phyloP scores from a whole-genome alignment of 2,797 vertebrate genomes.

The Pangasius macronema region DNA sequence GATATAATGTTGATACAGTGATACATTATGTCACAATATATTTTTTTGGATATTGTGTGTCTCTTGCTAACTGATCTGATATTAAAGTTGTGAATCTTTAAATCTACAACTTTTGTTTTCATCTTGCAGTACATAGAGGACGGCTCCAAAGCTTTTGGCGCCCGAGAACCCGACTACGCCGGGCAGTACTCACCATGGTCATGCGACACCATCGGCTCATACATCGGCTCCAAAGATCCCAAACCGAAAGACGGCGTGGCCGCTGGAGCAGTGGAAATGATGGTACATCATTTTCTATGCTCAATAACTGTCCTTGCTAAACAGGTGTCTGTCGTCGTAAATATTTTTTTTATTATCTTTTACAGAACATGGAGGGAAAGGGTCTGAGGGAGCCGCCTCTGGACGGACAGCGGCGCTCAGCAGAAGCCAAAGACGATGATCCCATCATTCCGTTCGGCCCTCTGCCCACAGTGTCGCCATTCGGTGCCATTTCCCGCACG shows the following conservation, averaged over 20 bases:
- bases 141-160: constrained; percentile 84
- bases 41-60: background rate
- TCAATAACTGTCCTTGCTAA: background rate
- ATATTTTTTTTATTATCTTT: background rate
- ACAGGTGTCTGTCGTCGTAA: background rate
- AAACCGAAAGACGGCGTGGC: constrained; percentile 94
- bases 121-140: constrained; percentile 88
- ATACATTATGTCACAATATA: background rate
- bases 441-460: constrained; percentile 98
- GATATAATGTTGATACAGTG: no score
- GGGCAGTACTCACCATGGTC: constrained; percentile 99
- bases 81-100: background rate
- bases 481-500: constrained; percentile 96
- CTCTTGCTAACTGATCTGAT: background rate
- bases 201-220: constrained; percentile 97
- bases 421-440: constrained; percentile 92
- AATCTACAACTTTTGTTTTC: background rate
- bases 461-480: constrained; percentile 93
- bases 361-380: constrained; percentile 90
- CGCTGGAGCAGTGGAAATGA: constrained; percentile 87
- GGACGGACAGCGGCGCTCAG: constrained; percentile 86
- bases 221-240: constrained; percentile 96
- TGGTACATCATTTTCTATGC: constrained; percentile 72
- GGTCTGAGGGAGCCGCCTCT: constrained; percentile 84
- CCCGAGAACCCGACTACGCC: constrained; percentile 87